Evolutionary conservation across 2,797 vertebrate species (phyloP).

Genomic region (Bufotes viridis): DNA sequence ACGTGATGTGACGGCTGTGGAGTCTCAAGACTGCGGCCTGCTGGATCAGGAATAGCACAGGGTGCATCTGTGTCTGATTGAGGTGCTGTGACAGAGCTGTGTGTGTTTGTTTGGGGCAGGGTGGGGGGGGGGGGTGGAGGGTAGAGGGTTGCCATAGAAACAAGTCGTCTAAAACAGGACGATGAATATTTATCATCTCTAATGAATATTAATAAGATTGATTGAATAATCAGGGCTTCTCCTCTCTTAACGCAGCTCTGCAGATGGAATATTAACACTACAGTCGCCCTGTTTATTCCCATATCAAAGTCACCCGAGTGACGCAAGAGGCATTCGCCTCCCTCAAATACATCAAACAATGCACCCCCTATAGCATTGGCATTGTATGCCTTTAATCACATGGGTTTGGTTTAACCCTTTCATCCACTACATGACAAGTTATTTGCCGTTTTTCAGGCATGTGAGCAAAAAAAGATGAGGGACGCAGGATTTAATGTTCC

Average conservation of each 20-base stretch:
- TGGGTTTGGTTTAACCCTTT: background rate
- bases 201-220: conserved; percentile 64
- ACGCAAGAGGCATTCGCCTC: conserved; percentile 50
- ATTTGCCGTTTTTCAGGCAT: background rate
- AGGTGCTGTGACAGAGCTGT: conserved; percentile 61
- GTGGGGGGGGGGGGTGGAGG: conserved; percentile 9
- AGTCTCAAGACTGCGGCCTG: conserved; percentile 29
- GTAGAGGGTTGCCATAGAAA: conserved; percentile 60
- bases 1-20: background rate
- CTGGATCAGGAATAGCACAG: conserved; percentile 2
- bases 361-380: background rate
- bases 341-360: conserved; percentile 35
- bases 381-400: background rate
- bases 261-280: conserved; percentile 61
- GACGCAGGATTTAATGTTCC: background rate
- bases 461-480: background rate
- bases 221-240: conserved; percentile 63
- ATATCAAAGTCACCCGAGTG: conserved; percentile 53
- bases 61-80: conserved; percentile 60
- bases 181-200: conserved; percentile 64
- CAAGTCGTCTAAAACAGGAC: conserved; percentile 62
- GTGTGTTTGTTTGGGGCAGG: conserved; percentile 60
- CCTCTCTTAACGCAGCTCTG: conserved; percentile 58
- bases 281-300: conserved; percentile 51
- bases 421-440: background rate